Conservation (phyloP, 2,113 vertebrate genomes). For the Coptodon rendalli region DNA sequence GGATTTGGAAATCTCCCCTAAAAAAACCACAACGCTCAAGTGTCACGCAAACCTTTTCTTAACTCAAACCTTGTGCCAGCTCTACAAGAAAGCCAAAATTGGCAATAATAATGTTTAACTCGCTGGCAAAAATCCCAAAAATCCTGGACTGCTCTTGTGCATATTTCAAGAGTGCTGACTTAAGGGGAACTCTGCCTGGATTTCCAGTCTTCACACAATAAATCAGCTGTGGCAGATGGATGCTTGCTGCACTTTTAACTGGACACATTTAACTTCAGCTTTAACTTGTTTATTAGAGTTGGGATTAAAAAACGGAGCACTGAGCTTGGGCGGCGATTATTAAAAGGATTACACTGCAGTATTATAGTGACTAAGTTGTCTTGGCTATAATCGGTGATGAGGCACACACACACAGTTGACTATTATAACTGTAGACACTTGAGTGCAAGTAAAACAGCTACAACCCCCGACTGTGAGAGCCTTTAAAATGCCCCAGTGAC, state of each 20-base stretch:
- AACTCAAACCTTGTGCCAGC: slow-evolving; percentile 30
- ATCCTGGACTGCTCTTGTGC: slow-evolving; percentile 6
- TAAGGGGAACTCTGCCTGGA: slow-evolving; percentile 2
- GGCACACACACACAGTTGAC: neutral
- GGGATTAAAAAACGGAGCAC: slow-evolving; percentile 49
- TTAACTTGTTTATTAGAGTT: slow-evolving; percentile 55
- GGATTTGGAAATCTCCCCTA: slow-evolving; percentile 30
- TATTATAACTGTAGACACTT: neutral
- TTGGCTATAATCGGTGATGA: neutral
- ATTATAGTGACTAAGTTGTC: slow-evolving; percentile 41
- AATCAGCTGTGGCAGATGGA: neutral
- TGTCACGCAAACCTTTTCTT: slow-evolving; percentile 54
- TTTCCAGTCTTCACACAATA: slow-evolving; percentile 13
- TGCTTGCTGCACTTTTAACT: slow-evolving; percentile 29
- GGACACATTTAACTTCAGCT: slow-evolving; percentile 42
- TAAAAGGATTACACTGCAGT: slow-evolving; percentile 41
- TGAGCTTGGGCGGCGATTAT: slow-evolving; percentile 36
- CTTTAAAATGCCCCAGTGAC: neutral
- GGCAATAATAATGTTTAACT: slow-evolving; percentile 21
- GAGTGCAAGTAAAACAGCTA: neutral
- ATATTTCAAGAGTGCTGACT: slow-evolving; percentile 13
- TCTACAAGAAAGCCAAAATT: slow-evolving; percentile 34
- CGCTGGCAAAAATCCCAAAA: slow-evolving; percentile 18
- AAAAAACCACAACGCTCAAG: slow-evolving; percentile 33
- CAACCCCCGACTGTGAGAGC: neutral